Base-by-base conservation (phyloP, 2,888 invertebrate genomes). In the Lymantria dispar region DNA sequence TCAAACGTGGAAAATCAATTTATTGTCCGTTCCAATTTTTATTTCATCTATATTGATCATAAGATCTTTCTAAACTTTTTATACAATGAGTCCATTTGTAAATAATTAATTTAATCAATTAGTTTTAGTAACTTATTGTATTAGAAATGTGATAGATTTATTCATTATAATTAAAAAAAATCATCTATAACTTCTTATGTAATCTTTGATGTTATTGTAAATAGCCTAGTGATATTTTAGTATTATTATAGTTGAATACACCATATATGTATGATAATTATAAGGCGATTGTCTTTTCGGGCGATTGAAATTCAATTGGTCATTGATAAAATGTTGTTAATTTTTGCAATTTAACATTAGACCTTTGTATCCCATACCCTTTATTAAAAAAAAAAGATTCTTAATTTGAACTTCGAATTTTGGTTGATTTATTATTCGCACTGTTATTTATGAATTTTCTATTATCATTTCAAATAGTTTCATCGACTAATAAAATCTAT, bases 121-220 rank as follows among this genome's bases (percentile, higher is more conserved):
- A 74, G 57, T 55, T 37, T 68, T 81, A 84, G 74, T 87, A 85
- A 89, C 74, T 89, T 87, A 88, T 88, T 87, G 67, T 73, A 78
- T 76, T 88, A 85, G 86, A 59, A 83, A 81, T 81, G 85, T 89
- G 83, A 85, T 87, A 86, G 86, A 78, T 83, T 80, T 81, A 81
- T 76, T 76, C 72, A 69, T 77, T 73, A 70, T 73, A 66, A 63
- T 58, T 53, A 60, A 74, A 73, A 60, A 43, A 56, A 8, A 2
- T 56, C 55, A 45, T 56, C 68, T 64, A 54, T 33, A 29, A 52
- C 41, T 46, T 61, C 61, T 45, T 53, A 56, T 60, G 40, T 68
- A 70, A 60, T 39, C 56, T n/a, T 62, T 48, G 49, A 48, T 53
- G 53, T 53, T 63, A 64, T 61, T 80, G 81, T 80, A 80, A 70